A percentile compares a stretch with the other conserved stretches of the same genome.
These are phyloP conservation scores for Drosophila aff. DNA, from an alignment of 1,140 invertebrate genomes.

Conservation along the genomic window DNA sequence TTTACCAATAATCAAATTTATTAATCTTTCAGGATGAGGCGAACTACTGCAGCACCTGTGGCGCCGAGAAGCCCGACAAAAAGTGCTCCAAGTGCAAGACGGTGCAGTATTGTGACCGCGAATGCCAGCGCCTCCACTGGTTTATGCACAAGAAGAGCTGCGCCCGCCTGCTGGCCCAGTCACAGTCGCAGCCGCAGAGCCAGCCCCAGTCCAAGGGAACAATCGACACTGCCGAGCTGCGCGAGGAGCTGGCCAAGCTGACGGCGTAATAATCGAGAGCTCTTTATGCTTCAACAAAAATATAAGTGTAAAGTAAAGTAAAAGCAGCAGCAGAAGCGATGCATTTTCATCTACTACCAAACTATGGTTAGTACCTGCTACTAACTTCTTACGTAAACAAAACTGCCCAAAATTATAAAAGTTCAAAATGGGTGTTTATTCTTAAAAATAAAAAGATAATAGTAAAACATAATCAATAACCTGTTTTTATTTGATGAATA, in stretches of 20 bases:
- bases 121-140: constrained; percentile 98
- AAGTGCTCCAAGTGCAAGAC: constrained; percentile 98
- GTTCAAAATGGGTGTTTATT: constrained; percentile 2
- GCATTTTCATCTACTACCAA: constrained; percentile 34
- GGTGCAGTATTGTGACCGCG: constrained; percentile 96
- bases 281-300: constrained; percentile 20
- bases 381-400: not conserved
- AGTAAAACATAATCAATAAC: not conserved
- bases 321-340: constrained; percentile 22
- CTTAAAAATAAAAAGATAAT: constrained; percentile 4
- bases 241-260: constrained; percentile 72
- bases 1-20: not conserved
- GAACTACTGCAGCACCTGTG: constrained; percentile 94
- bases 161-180: constrained; percentile 86
- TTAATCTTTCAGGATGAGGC: constrained; percentile 86
- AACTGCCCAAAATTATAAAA: constrained; percentile 17
- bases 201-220: constrained; percentile 42
- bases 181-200: constrained; percentile 34
- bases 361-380: constrained; percentile 14
- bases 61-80: constrained; percentile 94
- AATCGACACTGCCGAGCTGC: constrained; percentile 73
- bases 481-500: not conserved
- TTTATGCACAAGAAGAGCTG: constrained; percentile 97
- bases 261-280: constrained; percentile 49
- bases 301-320: constrained; percentile 40